phyloP scores from a whole-genome alignment of 2,888 invertebrate species.

The Chrysolina haemoptera region DNA sequence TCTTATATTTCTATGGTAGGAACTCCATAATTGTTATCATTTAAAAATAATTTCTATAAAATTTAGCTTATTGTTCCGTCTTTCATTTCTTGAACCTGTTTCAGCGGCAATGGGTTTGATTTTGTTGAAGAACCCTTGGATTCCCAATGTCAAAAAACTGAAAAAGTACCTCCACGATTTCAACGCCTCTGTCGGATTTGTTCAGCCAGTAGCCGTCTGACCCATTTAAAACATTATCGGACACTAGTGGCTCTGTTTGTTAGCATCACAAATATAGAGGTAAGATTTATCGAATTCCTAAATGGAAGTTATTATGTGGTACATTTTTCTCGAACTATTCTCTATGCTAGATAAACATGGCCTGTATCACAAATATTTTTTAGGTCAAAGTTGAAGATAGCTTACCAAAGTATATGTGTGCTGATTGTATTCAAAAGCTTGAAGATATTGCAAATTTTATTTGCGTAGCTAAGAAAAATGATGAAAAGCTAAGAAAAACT shows the following conservation, averaged over 20 bases:
- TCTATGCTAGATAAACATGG: too few relatives aligned
- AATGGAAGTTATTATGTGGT: too few relatives aligned
- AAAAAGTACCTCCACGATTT: not conserved
- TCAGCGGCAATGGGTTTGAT: not conserved
- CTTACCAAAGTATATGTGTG: not conserved
- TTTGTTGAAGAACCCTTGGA: not conserved
- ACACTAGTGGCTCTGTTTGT: not conserved
- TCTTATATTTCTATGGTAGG: too few relatives aligned
- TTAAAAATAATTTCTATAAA: too few relatives aligned
- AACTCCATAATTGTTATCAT: too few relatives aligned
- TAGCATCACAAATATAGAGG: not conserved
- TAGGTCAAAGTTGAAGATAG: not conserved
- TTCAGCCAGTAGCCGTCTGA: not conserved
- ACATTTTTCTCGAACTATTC: too few relatives aligned
- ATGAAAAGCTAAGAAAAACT: not conserved
- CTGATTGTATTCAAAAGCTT: not conserved
- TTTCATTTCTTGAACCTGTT: not conserved
- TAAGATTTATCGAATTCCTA: not conserved
- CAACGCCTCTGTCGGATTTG: not conserved
- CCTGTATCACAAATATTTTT: not conserved
- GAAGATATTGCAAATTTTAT: not conserved
- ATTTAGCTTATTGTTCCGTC: too few relatives aligned
- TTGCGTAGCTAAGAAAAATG: not conserved
- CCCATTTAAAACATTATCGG: not conserved
- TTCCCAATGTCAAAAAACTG: not conserved